A percentile compares a stretch with the other conserved stretches of the same genome.
These are phyloP conservation scores for Kobus ellipsiprymnus DNA, from an alignment of 2,113 vertebrate genomes.

Conservation along the genomic window DNA sequence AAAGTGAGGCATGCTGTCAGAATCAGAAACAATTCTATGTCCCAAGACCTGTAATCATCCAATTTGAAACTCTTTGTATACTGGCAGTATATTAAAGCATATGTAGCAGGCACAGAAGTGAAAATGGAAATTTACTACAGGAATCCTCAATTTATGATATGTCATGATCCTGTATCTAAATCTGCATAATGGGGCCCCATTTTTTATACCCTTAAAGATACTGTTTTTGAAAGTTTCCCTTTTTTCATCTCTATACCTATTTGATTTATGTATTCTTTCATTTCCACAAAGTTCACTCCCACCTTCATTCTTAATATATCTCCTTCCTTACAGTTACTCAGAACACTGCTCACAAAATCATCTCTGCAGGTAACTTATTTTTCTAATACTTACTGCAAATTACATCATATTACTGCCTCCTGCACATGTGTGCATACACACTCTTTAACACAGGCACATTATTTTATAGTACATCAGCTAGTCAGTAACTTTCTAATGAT, in stretches of 20 bases:
- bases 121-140: neutral
- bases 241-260: neutral
- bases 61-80: neutral
- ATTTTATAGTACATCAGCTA: neutral
- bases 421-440: neutral
- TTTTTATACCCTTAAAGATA: neutral
- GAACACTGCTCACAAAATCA: neutral
- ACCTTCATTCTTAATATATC: neutral
- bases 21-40: neutral
- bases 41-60: slow-evolving; percentile 2
- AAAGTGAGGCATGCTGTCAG: neutral
- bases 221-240: neutral
- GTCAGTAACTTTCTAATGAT: neutral
- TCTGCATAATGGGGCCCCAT: neutral
- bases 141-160: neutral
- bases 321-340: neutral
- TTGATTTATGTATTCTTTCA: neutral
- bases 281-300: neutral
- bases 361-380: neutral
- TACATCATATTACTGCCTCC: neutral
- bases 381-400: neutral
- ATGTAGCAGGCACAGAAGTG: neutral
- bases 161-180: neutral
- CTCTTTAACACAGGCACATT: neutral
- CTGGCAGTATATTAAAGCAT: neutral